A percentile compares a stretch with the other conserved stretches of the same genome.
These are phyloP conservation scores for Caenorhabditis remanei DNA, from an alignment of 1,140 invertebrate genomes.

Conservation along the genomic window DNA sequence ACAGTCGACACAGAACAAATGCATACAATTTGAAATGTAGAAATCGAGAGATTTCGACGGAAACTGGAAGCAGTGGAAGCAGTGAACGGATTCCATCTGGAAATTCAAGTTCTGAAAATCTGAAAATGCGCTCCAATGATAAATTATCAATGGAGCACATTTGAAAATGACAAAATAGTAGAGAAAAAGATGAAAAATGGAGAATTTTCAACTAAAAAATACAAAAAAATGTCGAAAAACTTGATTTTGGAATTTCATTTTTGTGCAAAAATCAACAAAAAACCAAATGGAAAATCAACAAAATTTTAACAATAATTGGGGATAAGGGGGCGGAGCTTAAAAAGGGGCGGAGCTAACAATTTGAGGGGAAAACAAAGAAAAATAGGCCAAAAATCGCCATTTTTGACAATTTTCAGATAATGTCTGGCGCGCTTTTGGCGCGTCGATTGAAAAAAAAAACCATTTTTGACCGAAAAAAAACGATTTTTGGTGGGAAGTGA, in stretches of 20 bases:
- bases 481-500: no score
- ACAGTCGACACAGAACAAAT: constrained; percentile 34
- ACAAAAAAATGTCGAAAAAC: background rate
- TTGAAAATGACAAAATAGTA: background rate
- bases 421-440: background rate
- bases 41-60: constrained; percentile 3
- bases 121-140: background rate
- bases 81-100: constrained; percentile 23
- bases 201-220: background rate
- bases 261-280: background rate
- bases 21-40: constrained; percentile 34
- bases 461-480: background rate
- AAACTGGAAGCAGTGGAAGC: constrained; percentile 18
- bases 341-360: no score
- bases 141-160: background rate
- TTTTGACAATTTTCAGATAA: background rate
- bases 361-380: no score
- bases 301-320: background rate
- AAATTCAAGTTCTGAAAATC: constrained; percentile 3
- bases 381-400: no score
- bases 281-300: background rate
- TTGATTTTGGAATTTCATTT: background rate
- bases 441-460: background rate
- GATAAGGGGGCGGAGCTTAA: no score
- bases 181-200: background rate